phyloP scores from a whole-genome alignment of 23 tunicate genomes.

The Ciona savignyi region DNA sequence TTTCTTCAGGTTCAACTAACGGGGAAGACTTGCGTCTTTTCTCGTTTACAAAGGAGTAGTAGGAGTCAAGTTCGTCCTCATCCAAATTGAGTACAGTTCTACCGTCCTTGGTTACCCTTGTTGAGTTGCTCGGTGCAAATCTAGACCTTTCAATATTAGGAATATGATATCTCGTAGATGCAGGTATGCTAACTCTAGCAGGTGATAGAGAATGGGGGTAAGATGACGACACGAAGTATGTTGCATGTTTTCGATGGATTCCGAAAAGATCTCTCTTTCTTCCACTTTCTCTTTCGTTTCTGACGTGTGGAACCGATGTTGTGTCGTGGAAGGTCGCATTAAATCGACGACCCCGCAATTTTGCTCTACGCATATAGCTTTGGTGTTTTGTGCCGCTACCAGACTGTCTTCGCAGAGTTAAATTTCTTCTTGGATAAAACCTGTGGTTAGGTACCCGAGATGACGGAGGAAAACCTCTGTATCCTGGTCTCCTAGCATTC shows the following conservation, averaged over 20 bases:
- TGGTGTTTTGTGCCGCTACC: too few relatives aligned
- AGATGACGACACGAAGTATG: conserved; percentile 16
- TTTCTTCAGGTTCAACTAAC: conserved; percentile 45
- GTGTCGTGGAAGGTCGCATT: not conserved
- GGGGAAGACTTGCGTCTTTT: conserved; percentile 10
- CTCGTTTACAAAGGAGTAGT: conserved; percentile 7
- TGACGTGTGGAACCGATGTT: conserved; percentile 3
- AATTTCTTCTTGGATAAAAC: too few relatives aligned
- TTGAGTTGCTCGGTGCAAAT: not conserved
- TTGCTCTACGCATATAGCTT: too few relatives aligned
- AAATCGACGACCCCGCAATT: not conserved
- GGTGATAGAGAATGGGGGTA: conserved; percentile 11
- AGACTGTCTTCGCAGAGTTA: too few relatives aligned
- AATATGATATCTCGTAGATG: not conserved
- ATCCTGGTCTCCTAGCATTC: too few relatives aligned
- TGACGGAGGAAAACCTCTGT: too few relatives aligned
- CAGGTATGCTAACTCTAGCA: conserved; percentile 6
- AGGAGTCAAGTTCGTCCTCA: conserved; percentile 9
- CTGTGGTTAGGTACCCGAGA: too few relatives aligned
- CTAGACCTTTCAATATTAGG: not conserved
- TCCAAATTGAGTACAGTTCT: not conserved
- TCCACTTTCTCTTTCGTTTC: conserved; percentile 58
- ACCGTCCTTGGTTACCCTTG: not conserved
- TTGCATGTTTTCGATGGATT: conserved; percentile 8
- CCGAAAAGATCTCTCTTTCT: conserved; percentile 22